These are phyloP conservation scores for Bombus difficillimus DNA, from an alignment of 1,140 invertebrate genomes.

Conservation along the genomic window DNA sequence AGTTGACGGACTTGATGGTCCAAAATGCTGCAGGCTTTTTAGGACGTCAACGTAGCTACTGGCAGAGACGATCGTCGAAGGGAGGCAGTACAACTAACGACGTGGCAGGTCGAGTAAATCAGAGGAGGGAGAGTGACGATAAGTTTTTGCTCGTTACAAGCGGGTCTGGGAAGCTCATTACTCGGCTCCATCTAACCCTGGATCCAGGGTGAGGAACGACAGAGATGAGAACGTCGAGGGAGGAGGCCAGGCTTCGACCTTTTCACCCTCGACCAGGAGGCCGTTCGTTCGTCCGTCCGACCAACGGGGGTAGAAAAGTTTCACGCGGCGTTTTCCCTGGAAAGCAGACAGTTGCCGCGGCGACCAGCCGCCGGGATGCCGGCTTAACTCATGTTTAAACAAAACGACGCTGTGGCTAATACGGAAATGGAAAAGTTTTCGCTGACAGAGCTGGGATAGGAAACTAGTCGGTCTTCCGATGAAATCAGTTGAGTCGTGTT, in stretches of 20 bases:
- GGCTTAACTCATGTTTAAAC: conserved; percentile 53
- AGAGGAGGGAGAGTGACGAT: conserved; percentile 73
- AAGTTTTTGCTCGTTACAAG: conserved; percentile 76
- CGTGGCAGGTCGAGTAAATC: conserved; percentile 74
- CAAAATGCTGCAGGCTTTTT: conserved; percentile 52
- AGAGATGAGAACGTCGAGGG: conserved; percentile 11
- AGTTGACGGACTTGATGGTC: conserved; percentile 46
- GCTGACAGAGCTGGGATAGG: neutral
- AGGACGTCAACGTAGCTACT: conserved; percentile 22
- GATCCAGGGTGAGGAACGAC: conserved; percentile 20
- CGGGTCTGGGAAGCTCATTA: conserved; percentile 74
- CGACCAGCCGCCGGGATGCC: conserved; percentile 23
- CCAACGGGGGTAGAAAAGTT: conserved; percentile 36
- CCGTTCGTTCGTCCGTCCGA: neutral
- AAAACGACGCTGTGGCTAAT: conserved; percentile 9
- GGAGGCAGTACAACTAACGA: conserved; percentile 67
- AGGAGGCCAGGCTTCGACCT: conserved; percentile 55
- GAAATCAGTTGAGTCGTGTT: neutral
- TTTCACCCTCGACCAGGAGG: conserved; percentile 48
- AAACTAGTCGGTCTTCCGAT: neutral
- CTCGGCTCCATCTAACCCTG: conserved; percentile 57
- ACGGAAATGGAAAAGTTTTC: conserved; percentile 26
- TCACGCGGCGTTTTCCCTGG: conserved; percentile 31
- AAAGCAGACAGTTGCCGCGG: conserved; percentile 44
- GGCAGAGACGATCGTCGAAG: neutral